Conservation (phyloP, 2,888 invertebrate species). For the Lasioglossum calceatum region DNA sequence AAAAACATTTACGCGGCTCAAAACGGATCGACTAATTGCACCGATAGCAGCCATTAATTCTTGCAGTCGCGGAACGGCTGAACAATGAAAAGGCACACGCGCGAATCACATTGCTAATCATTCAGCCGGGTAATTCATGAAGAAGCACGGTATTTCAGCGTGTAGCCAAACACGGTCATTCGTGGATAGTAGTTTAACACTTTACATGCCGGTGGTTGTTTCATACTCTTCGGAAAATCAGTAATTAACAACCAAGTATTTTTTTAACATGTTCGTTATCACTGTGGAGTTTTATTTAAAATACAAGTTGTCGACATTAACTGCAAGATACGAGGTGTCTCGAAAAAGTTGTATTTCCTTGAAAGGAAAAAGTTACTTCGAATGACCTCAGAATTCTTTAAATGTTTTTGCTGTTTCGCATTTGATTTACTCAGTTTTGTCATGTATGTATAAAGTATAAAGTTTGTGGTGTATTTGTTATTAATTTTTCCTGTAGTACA, state of each 20-base stretch:
- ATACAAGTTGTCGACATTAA: neutral
- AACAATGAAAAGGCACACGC: neutral
- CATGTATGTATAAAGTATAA: no score
- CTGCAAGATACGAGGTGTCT: no score
- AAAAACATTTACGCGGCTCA: slow-evolving; percentile 49
- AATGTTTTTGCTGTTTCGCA: no score
- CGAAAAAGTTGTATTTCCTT: no score
- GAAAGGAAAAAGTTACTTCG: no score
- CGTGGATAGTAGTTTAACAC: neutral
- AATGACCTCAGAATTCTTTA: no score
- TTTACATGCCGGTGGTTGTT: neutral
- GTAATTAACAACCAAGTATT: neutral
- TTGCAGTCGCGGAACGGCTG: slow-evolving; percentile 19
- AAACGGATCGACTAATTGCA: slow-evolving; percentile 52
- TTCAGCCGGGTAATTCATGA: slow-evolving; percentile 8
- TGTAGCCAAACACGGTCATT: neutral
- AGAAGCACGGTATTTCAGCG: neutral
- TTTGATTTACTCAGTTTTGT: no score
- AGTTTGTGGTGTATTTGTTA: no score
- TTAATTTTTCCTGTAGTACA: no score
- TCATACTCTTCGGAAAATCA: neutral
- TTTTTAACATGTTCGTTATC: neutral
- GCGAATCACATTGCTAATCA: slow-evolving; percentile 17
- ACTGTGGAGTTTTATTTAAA: neutral
- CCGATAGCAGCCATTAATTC: slow-evolving; percentile 55